Conservation (phyloP, 1,140 invertebrate genomes). For the Gonioctena quinquepunctata region DNA sequence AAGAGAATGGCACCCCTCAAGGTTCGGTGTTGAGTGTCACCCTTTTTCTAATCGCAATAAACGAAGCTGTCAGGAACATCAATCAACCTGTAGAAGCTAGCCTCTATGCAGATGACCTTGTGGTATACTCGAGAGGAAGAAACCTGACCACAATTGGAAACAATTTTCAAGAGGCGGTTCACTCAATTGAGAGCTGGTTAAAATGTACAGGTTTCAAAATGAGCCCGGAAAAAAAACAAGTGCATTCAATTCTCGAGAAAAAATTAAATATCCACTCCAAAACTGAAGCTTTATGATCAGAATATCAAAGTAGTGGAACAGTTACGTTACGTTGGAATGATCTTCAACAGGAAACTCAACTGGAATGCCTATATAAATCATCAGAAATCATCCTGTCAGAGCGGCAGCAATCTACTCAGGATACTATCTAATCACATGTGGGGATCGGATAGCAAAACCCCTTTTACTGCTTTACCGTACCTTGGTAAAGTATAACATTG, state of each 20-base stretch:
- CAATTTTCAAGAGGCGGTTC: too few species aligned
- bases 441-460: neutral
- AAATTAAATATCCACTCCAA: too few species aligned
- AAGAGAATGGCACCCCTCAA: conserved; percentile 25
- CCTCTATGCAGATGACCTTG: conserved; percentile 20
- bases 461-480: conserved; percentile 11
- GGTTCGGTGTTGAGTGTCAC: conserved; percentile 16
- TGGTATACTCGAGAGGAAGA: neutral
- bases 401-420: neutral
- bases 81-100: neutral
- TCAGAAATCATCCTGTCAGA: neutral
- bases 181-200: too few species aligned
- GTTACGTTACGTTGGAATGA: conserved; percentile 6
- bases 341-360: neutral
- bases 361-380: conserved; percentile 5
- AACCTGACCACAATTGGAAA: neutral
- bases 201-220: too few species aligned
- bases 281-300: too few species aligned
- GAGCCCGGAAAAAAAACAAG: too few species aligned
- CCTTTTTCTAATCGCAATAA: conserved; percentile 25
- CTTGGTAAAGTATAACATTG: too few species aligned
- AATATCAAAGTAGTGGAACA: neutral
- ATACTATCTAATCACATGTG: neutral
- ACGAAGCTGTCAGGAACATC: conserved; percentile 5
- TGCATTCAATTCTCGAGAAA: too few species aligned